Conservation (phyloP, 2,888 invertebrate species). For the Tenthredo mesomela region DNA sequence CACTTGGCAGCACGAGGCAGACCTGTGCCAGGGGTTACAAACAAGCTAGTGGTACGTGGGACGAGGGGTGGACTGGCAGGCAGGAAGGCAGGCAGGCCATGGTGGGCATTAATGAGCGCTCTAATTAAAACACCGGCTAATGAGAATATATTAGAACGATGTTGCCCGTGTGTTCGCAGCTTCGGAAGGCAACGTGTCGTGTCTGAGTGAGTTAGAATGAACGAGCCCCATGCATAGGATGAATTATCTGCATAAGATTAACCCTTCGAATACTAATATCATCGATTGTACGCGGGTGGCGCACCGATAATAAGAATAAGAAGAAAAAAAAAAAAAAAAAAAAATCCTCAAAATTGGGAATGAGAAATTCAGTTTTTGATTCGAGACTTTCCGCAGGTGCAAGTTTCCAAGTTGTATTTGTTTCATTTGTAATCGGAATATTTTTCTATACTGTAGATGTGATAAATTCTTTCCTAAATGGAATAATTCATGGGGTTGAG, state of each 20-base stretch:
- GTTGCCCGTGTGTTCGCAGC: constrained; percentile 57
- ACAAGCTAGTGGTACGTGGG: constrained; percentile 41
- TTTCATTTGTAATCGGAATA: no score
- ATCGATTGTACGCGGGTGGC: background rate
- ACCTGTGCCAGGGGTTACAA: constrained; percentile 51
- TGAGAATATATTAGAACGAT: constrained; percentile 74
- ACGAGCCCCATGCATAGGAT: background rate
- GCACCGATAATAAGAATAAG: background rate
- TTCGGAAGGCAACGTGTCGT: constrained; percentile 56
- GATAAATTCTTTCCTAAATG: background rate
- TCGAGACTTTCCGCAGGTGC: background rate
- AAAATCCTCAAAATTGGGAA: background rate
- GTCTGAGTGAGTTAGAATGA: constrained; percentile 3
- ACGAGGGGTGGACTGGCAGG: constrained; percentile 29
- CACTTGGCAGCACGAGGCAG: constrained; percentile 49
- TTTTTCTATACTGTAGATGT: background rate
- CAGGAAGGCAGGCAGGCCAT: constrained; percentile 54
- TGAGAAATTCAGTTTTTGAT: background rate
- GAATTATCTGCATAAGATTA: background rate
- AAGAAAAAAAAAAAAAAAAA: background rate
- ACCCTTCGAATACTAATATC: background rate
- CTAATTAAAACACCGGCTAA: constrained; percentile 74
- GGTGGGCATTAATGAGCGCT: constrained; percentile 72
- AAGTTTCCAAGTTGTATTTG: no score
- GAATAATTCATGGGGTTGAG: background rate